Evolutionary conservation across 1,140 invertebrate genomes (phyloP).

Genomic region (Drosophila asahinai): DNA sequence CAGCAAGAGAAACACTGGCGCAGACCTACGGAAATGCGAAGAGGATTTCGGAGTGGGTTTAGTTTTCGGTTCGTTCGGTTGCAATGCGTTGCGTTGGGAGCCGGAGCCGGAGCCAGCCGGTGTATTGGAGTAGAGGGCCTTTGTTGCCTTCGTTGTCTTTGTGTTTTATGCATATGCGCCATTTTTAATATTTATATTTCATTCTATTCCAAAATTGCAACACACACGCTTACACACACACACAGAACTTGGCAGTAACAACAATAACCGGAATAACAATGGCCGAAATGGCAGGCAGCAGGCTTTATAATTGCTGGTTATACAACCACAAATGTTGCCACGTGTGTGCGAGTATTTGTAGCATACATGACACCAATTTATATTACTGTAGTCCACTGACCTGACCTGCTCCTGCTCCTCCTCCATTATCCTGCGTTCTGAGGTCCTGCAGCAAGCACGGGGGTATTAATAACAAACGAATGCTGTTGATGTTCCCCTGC

Average conservation of each 20-base stretch:
- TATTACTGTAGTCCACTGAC: conserved; percentile 41
- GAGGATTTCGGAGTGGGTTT: conserved; percentile 45
- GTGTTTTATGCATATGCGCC: conserved; percentile 57
- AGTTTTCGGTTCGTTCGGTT: conserved; percentile 22
- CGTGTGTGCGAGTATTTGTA: conserved; percentile 27
- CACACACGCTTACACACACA: conserved; percentile 6
- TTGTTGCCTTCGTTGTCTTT: conserved; percentile 44
- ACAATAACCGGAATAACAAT: conserved; percentile 50
- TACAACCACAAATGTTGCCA: conserved; percentile 61
- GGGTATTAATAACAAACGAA: conserved; percentile 52
- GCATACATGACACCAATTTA: conserved; percentile 61
- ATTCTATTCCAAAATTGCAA: conserved; percentile 54
- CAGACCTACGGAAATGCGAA: conserved; percentile 48
- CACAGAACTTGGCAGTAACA: conserved; percentile 33
- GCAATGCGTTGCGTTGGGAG: not conserved
- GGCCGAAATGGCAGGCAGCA: conserved; percentile 30
- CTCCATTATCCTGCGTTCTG: conserved; percentile 1
- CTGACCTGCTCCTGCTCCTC: not conserved
- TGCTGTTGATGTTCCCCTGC: conserved; percentile 61
- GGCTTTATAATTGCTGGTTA: conserved; percentile 72
- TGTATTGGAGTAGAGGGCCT: not conserved
- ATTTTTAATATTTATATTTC: conserved; percentile 65
- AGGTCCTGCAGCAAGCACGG: not conserved
- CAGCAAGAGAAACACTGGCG: conserved; percentile 33
- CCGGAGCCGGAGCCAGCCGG: not conserved